Evolutionary conservation across 2,888 invertebrate species (phyloP), one percentile per base, ranked within the genome.

Genomic region (Chaetogeoica ovagalla): DNA sequence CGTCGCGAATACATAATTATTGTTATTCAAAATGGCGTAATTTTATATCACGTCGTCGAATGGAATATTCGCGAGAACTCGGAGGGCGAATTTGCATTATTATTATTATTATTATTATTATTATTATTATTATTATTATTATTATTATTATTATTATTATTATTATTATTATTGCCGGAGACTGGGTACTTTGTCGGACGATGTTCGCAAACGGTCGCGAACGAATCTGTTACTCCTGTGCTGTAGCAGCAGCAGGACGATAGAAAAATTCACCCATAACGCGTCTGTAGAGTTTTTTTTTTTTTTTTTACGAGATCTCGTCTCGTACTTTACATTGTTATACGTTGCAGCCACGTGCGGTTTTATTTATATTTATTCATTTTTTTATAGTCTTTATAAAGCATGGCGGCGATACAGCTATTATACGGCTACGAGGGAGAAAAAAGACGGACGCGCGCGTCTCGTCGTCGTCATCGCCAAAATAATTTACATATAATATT

Each of bases 1-100:
- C 9, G 59, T 39, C 43, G 43, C 23, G 43, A 21, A 43, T 59
- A 43, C 30, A 30, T 30, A 30, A 30, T 30, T 71, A 71, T n/a
- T 39, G 59, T 30, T 52, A 77, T 77, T 77, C 77, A 69, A 77
- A 77, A 77, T 70, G 77, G 77, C 62, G 70, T 55, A n/a, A 79
- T 79, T 77, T 75, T 76, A 69, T 68, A 30, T 60, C 37, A 19
- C 9, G 52, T 37, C 62, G 52, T 70, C 55, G 39, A 63, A 70
- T 63, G 62, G 48, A 11, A 48, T 48, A 43, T 48, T 48, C 48
- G 48, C 48, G 48, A 9, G 48, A 48, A 11, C 48, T 9, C 48
- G 48, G 15, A n/a, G 48, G 39, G 30, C 23, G 77, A 23, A 69
- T 79, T 79, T 79, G 70, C 77, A 79, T 79, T 69, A 52, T 77